Conservation (phyloP, 2,797 vertebrate species). For the Heliangelus exortis region DNA sequence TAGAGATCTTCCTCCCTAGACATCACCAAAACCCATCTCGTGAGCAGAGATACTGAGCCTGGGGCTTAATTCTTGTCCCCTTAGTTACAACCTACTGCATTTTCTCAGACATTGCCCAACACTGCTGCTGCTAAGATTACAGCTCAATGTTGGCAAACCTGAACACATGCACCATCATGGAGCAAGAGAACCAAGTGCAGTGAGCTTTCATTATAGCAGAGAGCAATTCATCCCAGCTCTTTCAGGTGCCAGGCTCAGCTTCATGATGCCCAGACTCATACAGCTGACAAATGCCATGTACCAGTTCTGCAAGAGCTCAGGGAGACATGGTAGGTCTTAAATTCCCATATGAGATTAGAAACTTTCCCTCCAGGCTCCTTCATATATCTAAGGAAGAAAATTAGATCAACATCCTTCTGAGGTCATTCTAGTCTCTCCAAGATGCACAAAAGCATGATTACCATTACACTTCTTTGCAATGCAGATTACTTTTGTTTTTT, state of each 20-base stretch:
- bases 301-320: background rate
- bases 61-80: background rate
- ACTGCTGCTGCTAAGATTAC: background rate
- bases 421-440: background rate
- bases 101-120: background rate
- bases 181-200: background rate
- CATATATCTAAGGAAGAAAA: background rate
- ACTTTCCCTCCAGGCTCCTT: background rate
- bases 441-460: background rate
- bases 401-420: background rate
- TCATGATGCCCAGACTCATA: background rate
- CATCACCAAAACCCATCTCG: background rate
- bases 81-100: background rate
- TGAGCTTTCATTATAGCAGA: background rate
- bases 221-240: background rate
- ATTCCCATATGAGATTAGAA: background rate
- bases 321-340: background rate
- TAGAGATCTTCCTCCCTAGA: background rate
- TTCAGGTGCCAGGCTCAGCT: background rate
- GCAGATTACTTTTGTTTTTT: background rate
- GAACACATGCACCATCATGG: background rate
- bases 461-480: background rate
- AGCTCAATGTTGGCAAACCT: background rate
- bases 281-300: background rate
- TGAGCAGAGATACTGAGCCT: fast-evolving